Base-by-base conservation (phyloP, 1,140 invertebrate species). In the Drosophila sproati region DNA sequence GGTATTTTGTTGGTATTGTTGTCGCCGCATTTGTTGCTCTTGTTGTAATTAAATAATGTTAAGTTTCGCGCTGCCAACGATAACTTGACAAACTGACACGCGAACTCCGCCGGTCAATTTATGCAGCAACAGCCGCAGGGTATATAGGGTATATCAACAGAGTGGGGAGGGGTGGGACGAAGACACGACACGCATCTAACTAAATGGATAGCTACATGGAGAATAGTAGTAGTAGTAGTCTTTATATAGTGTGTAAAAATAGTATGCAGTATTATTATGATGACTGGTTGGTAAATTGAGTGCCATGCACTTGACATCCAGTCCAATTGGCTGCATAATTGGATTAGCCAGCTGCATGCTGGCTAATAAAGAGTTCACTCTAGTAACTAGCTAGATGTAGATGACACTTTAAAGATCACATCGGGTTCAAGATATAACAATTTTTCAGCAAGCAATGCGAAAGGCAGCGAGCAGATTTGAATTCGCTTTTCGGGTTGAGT, bases 31-130 rank as follows among this genome's bases (percentile, higher is more conserved):
- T 75, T 75, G 73, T 76, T 72, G 68, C 39, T 75, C 35, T 59
- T 61, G 66, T 83, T 61, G 66, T 87, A 87, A 87, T 87, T 87
- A 87, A 87, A 87, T 87, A 82, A 87, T 83, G 77, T 88, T 86
- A 86, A 85, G 81, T 71, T 54, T 20, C 20, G 67, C 79, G 77
- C 79, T 59, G 48, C 47, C 31, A 70, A 47, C 47, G 31, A 68
- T 55, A 50, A 78, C 70, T 77, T 72, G 75, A 82, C 80, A 87
- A 87, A 87, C 54, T 73, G 82, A 86, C 82, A 86, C 82, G 82
- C 82, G 70, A 87, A 59, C 73, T 72, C 3, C 48, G 63, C 54
- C 70, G 75, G 57, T 64, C 72, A 78, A 78, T 70, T 71, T 54
- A 61, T 62, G 69, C 60, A 28, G 5, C 45, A 54, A 10, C 4